Evolutionary conservation across 2,797 vertebrate genomes (phyloP), one percentile per base, ranked within the genome.

Genomic region (Sebastes hubbsi): DNA sequence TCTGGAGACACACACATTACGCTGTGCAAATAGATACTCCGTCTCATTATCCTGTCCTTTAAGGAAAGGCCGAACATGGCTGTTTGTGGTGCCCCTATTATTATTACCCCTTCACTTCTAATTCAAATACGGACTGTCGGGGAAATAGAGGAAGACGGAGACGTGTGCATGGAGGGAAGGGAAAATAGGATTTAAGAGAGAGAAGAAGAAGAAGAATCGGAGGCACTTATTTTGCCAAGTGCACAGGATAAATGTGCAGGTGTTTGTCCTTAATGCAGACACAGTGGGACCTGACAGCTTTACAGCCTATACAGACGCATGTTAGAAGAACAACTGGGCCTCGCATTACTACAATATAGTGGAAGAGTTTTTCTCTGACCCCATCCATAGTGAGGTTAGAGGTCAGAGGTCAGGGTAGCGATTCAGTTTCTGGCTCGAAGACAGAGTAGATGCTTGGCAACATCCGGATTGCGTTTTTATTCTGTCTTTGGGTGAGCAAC

Each of bases 41-140:
- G 89, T 92, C 95, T 96, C 95, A 96, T 95, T 95, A 96, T 92
- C 89, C 92, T 88, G 92, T 96, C 94, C 92, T 95, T 95, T 95
- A 95, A 95, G 92, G 84, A 90, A 93, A 93, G 88, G 89, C 89
- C 72, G 82, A 93, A 79, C 85, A 78, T 65, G 85, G 84, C 87
- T 91, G 85, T 93, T 94, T 94, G 91, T 93, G 93, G 86, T 90
- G 87, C 86, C 85, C 83, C 83, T 90, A 85, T 86, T 93, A 89
- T 93, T 89, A 94, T 91, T 84, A 90, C 81, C 81, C 80, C 82
- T 93, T 91, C 88, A 89, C 88, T 87, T 88, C 78, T 80, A 92
- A 92, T 89, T 94, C 91, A 94, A 92, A 95, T 89, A 94, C 67
- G 77, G 82, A 89, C 89, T 85, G 91, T 69, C 74, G 12, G 63